A percentile compares a stretch with the other conserved stretches of the same genome.
These are phyloP conservation scores for Scylla paramamosain DNA, from an alignment of 1,140 invertebrate species.

Conservation along the genomic window DNA sequence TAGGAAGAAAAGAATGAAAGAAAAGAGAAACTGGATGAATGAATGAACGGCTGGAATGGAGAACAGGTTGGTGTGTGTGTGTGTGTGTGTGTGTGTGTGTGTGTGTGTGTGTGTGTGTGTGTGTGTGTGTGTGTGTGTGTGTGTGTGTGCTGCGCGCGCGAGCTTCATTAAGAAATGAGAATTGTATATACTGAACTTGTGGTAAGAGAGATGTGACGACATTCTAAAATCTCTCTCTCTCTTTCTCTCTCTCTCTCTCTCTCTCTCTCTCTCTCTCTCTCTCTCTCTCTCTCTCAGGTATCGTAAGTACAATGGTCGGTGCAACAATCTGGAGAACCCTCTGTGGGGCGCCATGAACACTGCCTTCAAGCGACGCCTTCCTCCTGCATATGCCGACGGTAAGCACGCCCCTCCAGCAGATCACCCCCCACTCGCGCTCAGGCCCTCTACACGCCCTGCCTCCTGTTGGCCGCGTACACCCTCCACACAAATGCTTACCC, in stretches of 20 bases:
- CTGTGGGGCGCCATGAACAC: conserved; percentile 93
- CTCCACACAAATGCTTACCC: too few species aligned
- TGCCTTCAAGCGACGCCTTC: conserved; percentile 82
- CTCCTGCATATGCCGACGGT: conserved; percentile 82
- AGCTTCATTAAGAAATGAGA: too few species aligned
- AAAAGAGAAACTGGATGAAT: not conserved
- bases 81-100: conserved; percentile 11
- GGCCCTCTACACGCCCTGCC: too few species aligned
- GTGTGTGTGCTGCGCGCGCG: too few species aligned
- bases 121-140: not conserved
- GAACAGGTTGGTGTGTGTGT: not conserved
- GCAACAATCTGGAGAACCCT: conserved; percentile 94
- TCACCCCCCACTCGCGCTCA: too few species aligned
- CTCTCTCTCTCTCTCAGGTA: conserved; percentile 85
- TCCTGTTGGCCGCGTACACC: too few species aligned
- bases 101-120: not conserved
- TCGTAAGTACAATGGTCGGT: conserved; percentile 92
- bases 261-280: conserved; percentile 3
- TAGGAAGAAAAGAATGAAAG: not conserved
- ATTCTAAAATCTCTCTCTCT: too few species aligned
- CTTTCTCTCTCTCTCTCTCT: not conserved
- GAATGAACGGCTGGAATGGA: not conserved
- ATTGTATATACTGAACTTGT: too few species aligned
- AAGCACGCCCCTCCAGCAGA: not conserved
- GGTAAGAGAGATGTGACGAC: too few species aligned